Base-by-base conservation (phyloP, 2,797 vertebrate genomes). In the Sebastes steindachneri region DNA sequence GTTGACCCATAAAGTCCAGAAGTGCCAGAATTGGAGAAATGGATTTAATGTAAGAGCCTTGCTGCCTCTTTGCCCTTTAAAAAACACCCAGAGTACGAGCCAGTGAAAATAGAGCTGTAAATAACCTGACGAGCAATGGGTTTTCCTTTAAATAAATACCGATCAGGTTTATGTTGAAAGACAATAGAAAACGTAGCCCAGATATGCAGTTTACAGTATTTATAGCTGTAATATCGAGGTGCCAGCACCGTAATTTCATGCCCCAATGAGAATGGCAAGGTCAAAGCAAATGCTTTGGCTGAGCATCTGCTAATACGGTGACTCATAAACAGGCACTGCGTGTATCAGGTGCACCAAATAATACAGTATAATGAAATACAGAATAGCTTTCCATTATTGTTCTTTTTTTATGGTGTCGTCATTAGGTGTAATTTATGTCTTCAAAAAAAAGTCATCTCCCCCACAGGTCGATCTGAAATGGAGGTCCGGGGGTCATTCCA, bases 141-240 rank as follows among this genome's bases (percentile, higher is more conserved):
- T 99, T 99, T 98, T 98, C 98, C 98, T 99, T 99, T 99, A 99
- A 99, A 99, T 99, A 99, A 99, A 99, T 99, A 99, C 99, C 97
- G 98, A 99, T 99, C 98, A 99, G 98, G 98, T 99, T 99, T 99
- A 99, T 99, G 99, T 99, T 99, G 98, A 97, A 98, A 99, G 99
- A 99, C 99, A 99, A 99, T 99, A 99, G 99, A 98, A 99, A 99
- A 98, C 97, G 97, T 98, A 97, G 98, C 98, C 98, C 98, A 98
- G 98, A 99, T 99, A 99, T 99, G 99, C 99, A 99, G 99, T 99
- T 99, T 99, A 99, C 98, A 99, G 99, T 99, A 99, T 99, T 99
- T 99, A 99, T 99, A 97, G 98, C 98, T 98, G 98, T 99, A 99
- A 99, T 99, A 99, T 99, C 97, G 97, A 98, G 97, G 98, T 99